These are phyloP conservation scores for Meghimatium bilineatum DNA, from an alignment of 2,888 invertebrate genomes.

Conservation along the genomic window DNA sequence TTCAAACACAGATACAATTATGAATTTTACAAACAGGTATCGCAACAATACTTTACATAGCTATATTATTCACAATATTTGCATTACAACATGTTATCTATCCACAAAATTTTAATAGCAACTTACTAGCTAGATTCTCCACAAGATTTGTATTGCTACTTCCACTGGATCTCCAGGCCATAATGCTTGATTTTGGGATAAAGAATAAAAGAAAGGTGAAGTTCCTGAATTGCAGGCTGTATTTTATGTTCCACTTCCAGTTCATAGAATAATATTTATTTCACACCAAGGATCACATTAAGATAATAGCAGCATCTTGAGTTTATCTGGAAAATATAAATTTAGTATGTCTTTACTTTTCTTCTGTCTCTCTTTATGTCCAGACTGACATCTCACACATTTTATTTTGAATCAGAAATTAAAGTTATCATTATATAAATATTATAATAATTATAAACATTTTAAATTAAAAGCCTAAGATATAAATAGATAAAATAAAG, in stretches of 20 bases:
- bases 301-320: background rate
- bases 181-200: conserved; percentile 49
- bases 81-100: too few relatives aligned
- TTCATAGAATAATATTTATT: conserved; percentile 25
- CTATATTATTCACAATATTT: too few relatives aligned
- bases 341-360: background rate
- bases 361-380: background rate
- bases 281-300: background rate
- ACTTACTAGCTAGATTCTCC: conserved; percentile 68
- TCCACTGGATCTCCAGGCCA: conserved; percentile 73
- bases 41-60: too few relatives aligned
- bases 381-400: background rate
- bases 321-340: background rate
- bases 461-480: too few relatives aligned
- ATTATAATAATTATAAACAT: too few relatives aligned
- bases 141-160: conserved; percentile 66
- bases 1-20: background rate
- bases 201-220: conserved; percentile 45
- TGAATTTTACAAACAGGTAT: too few relatives aligned
- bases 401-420: too few relatives aligned
- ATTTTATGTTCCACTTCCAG: conserved; percentile 10
- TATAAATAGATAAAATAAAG: too few relatives aligned
- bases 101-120: background rate
- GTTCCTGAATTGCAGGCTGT: conserved; percentile 3
- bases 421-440: too few relatives aligned